These are phyloP conservation scores for Echinops telfairi DNA, from an alignment of 2,113 vertebrate genomes.

Conservation along the genomic window DNA sequence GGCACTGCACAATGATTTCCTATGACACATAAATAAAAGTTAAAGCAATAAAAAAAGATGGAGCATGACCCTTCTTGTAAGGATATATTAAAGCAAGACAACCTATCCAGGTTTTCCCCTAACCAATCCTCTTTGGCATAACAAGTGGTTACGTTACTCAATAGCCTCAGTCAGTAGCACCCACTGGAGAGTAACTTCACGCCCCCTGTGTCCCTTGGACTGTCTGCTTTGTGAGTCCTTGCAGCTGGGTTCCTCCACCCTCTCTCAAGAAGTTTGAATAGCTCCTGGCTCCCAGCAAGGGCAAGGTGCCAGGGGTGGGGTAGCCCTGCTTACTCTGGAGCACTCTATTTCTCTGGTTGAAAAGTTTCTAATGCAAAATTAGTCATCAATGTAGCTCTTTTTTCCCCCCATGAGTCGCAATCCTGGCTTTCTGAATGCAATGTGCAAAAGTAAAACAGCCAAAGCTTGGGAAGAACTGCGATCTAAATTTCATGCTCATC, in stretches of 20 bases:
- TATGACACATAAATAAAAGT: conserved; percentile 72
- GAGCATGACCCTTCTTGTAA: background rate
- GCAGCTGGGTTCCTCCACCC: conserved; percentile 64
- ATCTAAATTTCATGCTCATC: background rate
- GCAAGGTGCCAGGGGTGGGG: conserved; percentile 67
- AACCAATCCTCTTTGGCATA: conserved; percentile 34
- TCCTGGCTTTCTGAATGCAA: conserved; percentile 69
- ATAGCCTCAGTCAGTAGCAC: background rate
- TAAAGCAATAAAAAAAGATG: conserved; percentile 25
- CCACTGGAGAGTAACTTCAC: background rate
- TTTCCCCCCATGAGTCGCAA: conserved; percentile 72
- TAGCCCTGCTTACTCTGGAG: conserved; percentile 40
- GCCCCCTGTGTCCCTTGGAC: background rate
- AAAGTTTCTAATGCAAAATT: conserved; percentile 78
- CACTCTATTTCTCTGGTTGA: conserved; percentile 64
- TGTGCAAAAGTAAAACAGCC: conserved; percentile 68
- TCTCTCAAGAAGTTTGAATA: conserved; percentile 66
- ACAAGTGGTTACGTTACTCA: conserved; percentile 45
- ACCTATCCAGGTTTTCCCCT: background rate
- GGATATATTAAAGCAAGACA: conserved; percentile 19
- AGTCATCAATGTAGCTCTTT: conserved; percentile 78
- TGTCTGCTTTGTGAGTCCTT: conserved; percentile 42
- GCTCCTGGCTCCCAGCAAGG: conserved; percentile 61
- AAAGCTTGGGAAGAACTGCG: conserved; percentile 57
- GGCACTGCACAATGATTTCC: conserved; percentile 75